phyloP scores from a whole-genome alignment of 1,140 invertebrate genomes.

The Bombus pascuorum region DNA sequence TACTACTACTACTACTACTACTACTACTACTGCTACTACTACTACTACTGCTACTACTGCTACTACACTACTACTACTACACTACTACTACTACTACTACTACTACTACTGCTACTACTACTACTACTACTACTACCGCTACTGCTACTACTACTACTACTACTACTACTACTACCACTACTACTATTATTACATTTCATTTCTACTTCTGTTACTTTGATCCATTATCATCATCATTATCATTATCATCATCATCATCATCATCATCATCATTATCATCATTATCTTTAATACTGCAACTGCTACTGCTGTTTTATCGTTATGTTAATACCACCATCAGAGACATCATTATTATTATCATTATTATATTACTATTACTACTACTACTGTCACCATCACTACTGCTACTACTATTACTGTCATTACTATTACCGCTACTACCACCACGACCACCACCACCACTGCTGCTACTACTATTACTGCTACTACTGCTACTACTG shows the following conservation, averaged over 20 bases:
- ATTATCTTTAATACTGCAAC: background rate
- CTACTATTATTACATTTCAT: background rate
- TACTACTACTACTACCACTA: background rate
- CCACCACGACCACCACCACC: fast-evolving
- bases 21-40: constrained; percentile 54
- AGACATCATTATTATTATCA: background rate
- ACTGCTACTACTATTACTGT: fast-evolving
- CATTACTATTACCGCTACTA: fast-evolving
- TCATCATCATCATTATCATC: background rate
- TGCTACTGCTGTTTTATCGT: background rate
- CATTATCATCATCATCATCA: too few species aligned
- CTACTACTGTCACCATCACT: fast-evolving
- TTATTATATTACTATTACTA: too few species aligned
- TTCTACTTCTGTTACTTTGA: background rate
- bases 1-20: constrained; percentile 44
- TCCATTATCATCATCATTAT: background rate
- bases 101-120: background rate
- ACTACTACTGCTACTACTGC: constrained; percentile 28
- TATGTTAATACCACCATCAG: background rate
- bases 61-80: too few species aligned
- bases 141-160: background rate
- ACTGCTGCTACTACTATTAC: fast-evolving
- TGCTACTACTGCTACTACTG: fast-evolving
- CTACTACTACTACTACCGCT: background rate
- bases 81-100: background rate